These are phyloP conservation scores for Alsophila aescularia DNA, from an alignment of 2,888 invertebrate genomes.

Conservation along the genomic window DNA sequence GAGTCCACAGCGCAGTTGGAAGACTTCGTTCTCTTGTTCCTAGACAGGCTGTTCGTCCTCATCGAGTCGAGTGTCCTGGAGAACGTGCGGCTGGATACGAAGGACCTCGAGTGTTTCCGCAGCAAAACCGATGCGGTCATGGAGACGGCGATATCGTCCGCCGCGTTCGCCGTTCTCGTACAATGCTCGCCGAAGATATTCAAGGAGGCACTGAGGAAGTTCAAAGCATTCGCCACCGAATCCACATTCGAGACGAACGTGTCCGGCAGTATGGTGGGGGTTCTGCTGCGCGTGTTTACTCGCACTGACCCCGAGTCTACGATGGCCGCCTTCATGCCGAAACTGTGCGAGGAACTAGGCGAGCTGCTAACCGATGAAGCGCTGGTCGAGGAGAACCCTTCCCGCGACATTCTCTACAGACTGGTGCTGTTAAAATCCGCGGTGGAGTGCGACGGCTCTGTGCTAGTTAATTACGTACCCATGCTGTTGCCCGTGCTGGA, in stretches of 20 bases:
- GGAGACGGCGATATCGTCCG: slow-evolving; percentile 88
- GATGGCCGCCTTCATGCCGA: slow-evolving; percentile 89
- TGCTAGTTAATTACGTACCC: slow-evolving; percentile 87
- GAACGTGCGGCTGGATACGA: slow-evolving; percentile 87
- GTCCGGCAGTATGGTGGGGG: slow-evolving; percentile 91
- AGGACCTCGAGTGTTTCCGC: slow-evolving; percentile 83
- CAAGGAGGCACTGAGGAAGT: slow-evolving; percentile 88
- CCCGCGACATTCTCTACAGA: slow-evolving; percentile 91
- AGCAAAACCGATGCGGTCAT: slow-evolving; percentile 89
- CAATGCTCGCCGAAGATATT: slow-evolving; percentile 89
- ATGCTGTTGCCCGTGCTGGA: slow-evolving; percentile 88
- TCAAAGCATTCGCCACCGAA: slow-evolving; percentile 89
- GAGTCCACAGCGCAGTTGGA: slow-evolving; percentile 94
- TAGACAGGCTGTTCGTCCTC: slow-evolving; percentile 90
- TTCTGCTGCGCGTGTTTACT: slow-evolving; percentile 87
- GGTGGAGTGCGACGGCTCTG: slow-evolving; percentile 86
- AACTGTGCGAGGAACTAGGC: slow-evolving; percentile 87
- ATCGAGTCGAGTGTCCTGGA: slow-evolving; percentile 89
- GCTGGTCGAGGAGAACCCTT: slow-evolving; percentile 89
- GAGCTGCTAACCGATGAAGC: slow-evolving; percentile 87
- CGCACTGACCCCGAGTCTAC: slow-evolving; percentile 88
- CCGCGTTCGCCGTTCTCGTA: slow-evolving; percentile 87
- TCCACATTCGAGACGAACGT: slow-evolving; percentile 93
- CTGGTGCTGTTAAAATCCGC: slow-evolving; percentile 89
- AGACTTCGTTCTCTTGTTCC: slow-evolving; percentile 93